Evolutionary conservation across 2,797 vertebrate genomes (phyloP), one percentile per base, ranked within the genome.

Genomic region (Podarcis siculus): DNA sequence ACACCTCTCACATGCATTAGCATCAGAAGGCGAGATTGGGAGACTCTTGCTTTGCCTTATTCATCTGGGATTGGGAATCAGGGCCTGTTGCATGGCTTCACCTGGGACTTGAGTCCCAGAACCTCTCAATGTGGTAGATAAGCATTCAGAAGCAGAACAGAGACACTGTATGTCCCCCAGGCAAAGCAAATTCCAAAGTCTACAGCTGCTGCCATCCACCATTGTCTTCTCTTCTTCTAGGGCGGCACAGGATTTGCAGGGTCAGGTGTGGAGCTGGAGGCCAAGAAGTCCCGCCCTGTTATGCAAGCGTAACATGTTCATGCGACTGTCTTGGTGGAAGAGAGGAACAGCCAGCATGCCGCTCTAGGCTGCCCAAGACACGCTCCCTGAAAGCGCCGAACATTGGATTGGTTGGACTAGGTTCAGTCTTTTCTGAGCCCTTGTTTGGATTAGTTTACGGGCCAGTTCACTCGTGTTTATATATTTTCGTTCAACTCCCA

Each of bases 241-340:
- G 98, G 98, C 8, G 98, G 98, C 83, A 99, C 98, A 0, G 98
- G 98, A 87, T 99, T 98, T 3, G 96, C 98, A 0, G 98, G 96
- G 5, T 98, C 98, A 0, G 98, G 98, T 13, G 97, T 98, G 1
- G 96, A 96, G 32, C 97, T 99, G 84, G 94, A 96, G 8, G 98
- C 98, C 0, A 98, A 98, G 94, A 98, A 98, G 93, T 97, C 98
- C 7, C 96, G 98, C 83, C 98, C 98, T 0, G 98, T 99, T 82
- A 99, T 99, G 98, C 97, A 98, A 89, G 98, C 98, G 23, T 98
- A 92, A 81, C 8, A 25, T 30, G 23, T 35, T 37, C 5, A 27
- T 39, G 25, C 19, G 4, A 17, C 32, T 81, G 12, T 30, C 30
- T 39, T 23, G 5, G 73, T 35, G 45, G 39, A 64, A 39, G 37